These are phyloP conservation scores for Lepisosteus oculatus DNA, from an alignment of 2,113 vertebrate genomes.

Conservation along the genomic window DNA sequence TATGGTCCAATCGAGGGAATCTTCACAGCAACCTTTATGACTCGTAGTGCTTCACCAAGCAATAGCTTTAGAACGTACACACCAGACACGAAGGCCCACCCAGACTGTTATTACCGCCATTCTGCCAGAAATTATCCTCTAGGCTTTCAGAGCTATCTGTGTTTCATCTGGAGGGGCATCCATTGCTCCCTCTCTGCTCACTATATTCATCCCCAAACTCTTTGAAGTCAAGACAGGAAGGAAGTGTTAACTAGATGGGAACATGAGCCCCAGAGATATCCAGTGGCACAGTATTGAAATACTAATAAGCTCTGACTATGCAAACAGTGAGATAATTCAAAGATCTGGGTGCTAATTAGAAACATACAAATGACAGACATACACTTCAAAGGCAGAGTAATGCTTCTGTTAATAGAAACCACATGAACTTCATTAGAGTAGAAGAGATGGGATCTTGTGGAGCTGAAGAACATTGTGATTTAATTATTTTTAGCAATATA, in stretches of 20 bases:
- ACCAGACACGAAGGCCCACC: background rate
- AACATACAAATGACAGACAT: background rate
- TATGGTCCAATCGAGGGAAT: no score
- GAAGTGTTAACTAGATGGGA: background rate
- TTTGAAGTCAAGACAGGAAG: constrained; percentile 1
- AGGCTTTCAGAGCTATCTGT: background rate
- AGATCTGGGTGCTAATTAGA: constrained; percentile 8
- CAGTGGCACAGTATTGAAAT: background rate
- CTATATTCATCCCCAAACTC: background rate
- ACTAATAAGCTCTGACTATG: background rate
- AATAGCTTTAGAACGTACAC: constrained; percentile 20
- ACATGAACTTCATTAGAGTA: background rate
- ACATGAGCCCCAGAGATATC: background rate
- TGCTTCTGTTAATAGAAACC: background rate
- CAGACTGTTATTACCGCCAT: background rate
- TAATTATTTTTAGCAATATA: no score
- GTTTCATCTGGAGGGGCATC: background rate
- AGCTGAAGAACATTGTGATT: no score
- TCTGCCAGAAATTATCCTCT: background rate
- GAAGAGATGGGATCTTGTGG: background rate
- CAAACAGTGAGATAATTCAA: background rate
- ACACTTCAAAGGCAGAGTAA: background rate
- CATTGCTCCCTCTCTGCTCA: background rate
- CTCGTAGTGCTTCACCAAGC: background rate
- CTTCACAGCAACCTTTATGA: no score